Base-by-base conservation (phyloP, 2,888 invertebrate genomes). In the Dicranocentrus wangi region DNA sequence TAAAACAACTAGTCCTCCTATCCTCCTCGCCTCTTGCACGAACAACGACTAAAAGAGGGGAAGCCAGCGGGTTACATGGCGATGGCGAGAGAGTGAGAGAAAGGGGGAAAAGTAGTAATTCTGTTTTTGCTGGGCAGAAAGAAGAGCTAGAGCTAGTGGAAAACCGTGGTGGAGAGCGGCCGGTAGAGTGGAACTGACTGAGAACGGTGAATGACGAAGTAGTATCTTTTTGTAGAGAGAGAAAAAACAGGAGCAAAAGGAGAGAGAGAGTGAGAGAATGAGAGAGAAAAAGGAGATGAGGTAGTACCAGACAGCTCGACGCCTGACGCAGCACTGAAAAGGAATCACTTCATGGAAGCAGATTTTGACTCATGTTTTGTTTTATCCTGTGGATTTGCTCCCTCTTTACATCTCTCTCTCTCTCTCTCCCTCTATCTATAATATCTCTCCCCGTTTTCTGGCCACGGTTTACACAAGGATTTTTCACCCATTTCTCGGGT, bases 291-390 rank as follows among this genome's bases (percentile, higher is more conserved):
- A 51, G 28, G 60, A 60, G 28, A 27, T n/a, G 17, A 60, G 60
- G 10, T 42, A 63, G 63, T 21, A 76, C 80, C 76, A 82, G 82
- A 82, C 82, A 79, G 82, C 80, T 80, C 76, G 82, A 82, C 82
- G 82, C 80, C 82, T 80, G 73, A 82, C 55, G 53, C 39, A 61
- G 61, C 58, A 82, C 82, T 82, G 73, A 73, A 47, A 51, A 28
- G 58, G 72, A 72, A 27, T 51, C 60, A 65, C 21, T 51, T 58
- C 23, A 39, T 51, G 60, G 55, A 43, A 68, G 66, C 66, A 76
- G 76, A 72, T 81, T 81, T 81, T 81, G 53, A 68, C 43, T 70
- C 75, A 66, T 69, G 80, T 81, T 73, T 75, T 81, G 69, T 81
- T 81, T 81, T 81, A 81, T 73, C 80, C 73, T 23, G 21, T 32